Conservation (phyloP, 2,113 vertebrate species). For the Peromyscus californicus region DNA sequence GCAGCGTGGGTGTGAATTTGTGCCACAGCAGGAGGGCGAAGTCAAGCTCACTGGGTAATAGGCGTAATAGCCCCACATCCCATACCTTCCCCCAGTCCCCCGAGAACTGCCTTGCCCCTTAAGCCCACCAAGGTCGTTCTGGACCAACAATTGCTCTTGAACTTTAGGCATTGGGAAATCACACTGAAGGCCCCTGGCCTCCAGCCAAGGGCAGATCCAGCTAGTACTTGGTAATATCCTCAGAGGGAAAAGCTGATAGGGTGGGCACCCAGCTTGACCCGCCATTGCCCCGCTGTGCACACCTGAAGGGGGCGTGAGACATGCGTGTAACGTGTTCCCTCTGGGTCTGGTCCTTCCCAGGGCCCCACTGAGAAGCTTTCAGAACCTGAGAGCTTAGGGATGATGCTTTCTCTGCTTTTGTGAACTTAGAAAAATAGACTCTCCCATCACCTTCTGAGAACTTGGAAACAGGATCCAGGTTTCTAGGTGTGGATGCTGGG, state of each 20-base stretch:
- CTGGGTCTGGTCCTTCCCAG: background rate
- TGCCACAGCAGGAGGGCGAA: too few relatives aligned
- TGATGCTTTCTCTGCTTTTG: background rate
- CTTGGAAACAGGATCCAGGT: background rate
- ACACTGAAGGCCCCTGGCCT: background rate
- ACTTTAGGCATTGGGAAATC: background rate
- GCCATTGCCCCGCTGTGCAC: background rate
- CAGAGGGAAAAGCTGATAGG: background rate
- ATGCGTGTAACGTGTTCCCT: too few relatives aligned
- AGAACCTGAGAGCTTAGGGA: background rate
- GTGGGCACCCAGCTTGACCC: background rate
- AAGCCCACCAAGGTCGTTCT: background rate
- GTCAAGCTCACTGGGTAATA: background rate
- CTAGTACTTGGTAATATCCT: background rate
- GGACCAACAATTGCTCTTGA: background rate
- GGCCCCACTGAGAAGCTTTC: background rate
- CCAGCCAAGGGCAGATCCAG: background rate
- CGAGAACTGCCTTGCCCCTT: background rate
- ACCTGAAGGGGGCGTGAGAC: background rate
- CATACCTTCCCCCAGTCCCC: background rate
- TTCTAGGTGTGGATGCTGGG: background rate
- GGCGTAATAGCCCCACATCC: background rate
- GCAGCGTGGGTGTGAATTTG: rapidly evolving
- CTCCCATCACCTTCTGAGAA: background rate
- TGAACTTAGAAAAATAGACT: background rate